Percentiles rank a stretch among this genome's conserved stretches.
Evolutionary conservation across 2,888 invertebrate genomes (phyloP).

Genomic region (Hirtodrosophila alboralis): DNA sequence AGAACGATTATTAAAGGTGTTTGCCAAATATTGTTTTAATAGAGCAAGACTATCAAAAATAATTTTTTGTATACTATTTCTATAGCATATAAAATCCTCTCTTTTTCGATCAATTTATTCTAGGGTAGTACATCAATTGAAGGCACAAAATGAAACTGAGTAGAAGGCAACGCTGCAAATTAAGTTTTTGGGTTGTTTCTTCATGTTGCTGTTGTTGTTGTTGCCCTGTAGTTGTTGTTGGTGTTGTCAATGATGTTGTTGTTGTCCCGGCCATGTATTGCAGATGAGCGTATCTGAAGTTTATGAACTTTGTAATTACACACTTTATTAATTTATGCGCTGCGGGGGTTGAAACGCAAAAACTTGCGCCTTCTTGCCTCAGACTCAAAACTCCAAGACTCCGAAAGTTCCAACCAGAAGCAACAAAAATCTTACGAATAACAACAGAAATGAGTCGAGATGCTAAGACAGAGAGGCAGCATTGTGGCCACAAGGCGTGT

Average conservation of each 20-base stretch:
- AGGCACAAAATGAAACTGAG: conserved; percentile 7
- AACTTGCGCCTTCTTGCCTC: conserved; percentile 23
- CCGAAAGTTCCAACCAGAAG: conserved; percentile 5
- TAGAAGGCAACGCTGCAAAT: conserved; percentile 25
- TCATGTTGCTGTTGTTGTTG: conserved; percentile 20
- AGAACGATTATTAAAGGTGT: too few species aligned
- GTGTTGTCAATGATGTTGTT: conserved; percentile 21
- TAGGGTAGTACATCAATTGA: conserved; percentile 22
- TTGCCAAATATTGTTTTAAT: too few species aligned
- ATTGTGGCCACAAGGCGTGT: neutral
- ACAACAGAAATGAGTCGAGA: conserved; percentile 26
- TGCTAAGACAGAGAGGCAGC: conserved; percentile 5
- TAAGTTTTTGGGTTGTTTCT: conserved; percentile 25
- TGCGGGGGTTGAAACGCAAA: conserved; percentile 45
- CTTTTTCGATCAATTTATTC: too few species aligned
- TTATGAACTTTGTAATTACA: conserved; percentile 80
- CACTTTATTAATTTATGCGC: conserved; percentile 80
- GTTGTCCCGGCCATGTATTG: conserved; percentile 58
- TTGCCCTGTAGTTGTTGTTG: conserved; percentile 11
- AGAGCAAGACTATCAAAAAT: too few species aligned
- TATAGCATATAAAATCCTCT: too few species aligned
- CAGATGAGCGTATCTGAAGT: conserved; percentile 71
- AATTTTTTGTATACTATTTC: too few species aligned
- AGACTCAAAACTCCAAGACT: too few species aligned
- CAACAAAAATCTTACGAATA: conserved; percentile 30